These are phyloP conservation scores for Sigmodon hispidus DNA, from an alignment of 2,113 vertebrate species.

Conservation along the genomic window DNA sequence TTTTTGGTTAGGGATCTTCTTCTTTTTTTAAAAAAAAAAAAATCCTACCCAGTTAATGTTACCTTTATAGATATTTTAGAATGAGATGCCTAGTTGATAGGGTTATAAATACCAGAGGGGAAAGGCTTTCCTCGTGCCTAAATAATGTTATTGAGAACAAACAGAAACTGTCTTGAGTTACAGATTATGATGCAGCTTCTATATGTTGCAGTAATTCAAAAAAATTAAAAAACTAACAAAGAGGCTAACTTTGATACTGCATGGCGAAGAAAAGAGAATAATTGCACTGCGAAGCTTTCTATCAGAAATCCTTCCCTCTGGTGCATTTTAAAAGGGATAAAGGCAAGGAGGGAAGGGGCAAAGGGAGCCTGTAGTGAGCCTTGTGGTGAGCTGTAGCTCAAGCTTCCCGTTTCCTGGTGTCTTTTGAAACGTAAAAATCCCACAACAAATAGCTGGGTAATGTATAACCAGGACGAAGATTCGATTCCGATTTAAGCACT, in stretches of 20 bases:
- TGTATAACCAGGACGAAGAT: slow-evolving; percentile 81
- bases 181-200: slow-evolving; percentile 78
- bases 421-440: slow-evolving; percentile 84
- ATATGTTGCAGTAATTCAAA: slow-evolving; percentile 77
- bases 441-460: slow-evolving; percentile 86
- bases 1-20: slow-evolving; percentile 70
- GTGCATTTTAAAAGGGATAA: slow-evolving; percentile 46
- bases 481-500: slow-evolving; percentile 86
- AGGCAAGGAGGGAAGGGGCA: slow-evolving; percentile 17
- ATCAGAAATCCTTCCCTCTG: slow-evolving; percentile 63
- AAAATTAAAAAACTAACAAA: slow-evolving; percentile 33
- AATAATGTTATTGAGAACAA: slow-evolving; percentile 80
- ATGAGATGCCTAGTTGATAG: slow-evolving; percentile 77
- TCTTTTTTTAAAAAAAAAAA: slow-evolving; percentile 72
- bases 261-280: slow-evolving; percentile 61
- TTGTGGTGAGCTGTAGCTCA: slow-evolving; percentile 75
- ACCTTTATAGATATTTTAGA: slow-evolving; percentile 78
- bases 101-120: slow-evolving; percentile 76
- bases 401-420: slow-evolving; percentile 78
- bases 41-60: slow-evolving; percentile 63
- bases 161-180: slow-evolving; percentile 82
- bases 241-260: slow-evolving; percentile 72
- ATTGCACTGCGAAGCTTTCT: slow-evolving; percentile 69
- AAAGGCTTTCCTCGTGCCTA: slow-evolving; percentile 75
- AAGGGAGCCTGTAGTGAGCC: slow-evolving; percentile 73